Evolutionary conservation across 92 coral and sea anemone species (phyloP), one percentile per base, ranked within the genome.

Genomic region (Micromussa lordhowensis): DNA sequence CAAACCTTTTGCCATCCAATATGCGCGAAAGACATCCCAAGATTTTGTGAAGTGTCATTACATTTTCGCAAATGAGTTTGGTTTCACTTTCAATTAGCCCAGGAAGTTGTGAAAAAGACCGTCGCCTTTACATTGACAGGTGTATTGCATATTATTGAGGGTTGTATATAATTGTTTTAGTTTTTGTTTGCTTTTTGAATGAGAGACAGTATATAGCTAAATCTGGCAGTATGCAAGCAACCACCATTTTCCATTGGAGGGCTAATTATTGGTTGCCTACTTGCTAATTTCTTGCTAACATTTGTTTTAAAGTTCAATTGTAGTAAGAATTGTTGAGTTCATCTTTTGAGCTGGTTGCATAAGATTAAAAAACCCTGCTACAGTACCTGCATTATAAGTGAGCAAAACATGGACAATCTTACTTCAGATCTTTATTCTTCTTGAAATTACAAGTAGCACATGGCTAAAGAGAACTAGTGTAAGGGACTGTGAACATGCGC

Each of bases 31-130:
- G 70, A 49, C 81, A 86, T 77, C 87, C 77, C 82, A 92, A 75
- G 83, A 80, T 69, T 18, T 82, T 72, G 85, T 92, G 36, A 71
- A 66, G 82, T 92, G 92, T 75, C 91, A 92, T 68, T 92, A 92
- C 90, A 66, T 89, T 83, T 84, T 80, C 72, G 68, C 75, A 77
- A 89, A 92, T 82, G 86, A 92, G 84, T 89, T 86, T 86, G 93
- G 91, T 36, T 89, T 74, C 63, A 81, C 78, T 64, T 92, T 89
- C 84, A 51, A 86, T 32, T 90, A 68, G 86, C 34, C 87, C 87
- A 83, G 79, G 66, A 68, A 35, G 78, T 29, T 83, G 63, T 68
- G 87, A 83, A 83, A 69, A 36, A 83, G 63, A 83, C 78, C 40
- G 64, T 54, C 48, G 80, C 68, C 21, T 38, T 44, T 44, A 76